A percentile compares a stretch with the other conserved stretches of the same genome.
Evolutionary conservation across 2,113 vertebrate genomes (phyloP).

Genomic region (Oenanthe oenanthe): DNA sequence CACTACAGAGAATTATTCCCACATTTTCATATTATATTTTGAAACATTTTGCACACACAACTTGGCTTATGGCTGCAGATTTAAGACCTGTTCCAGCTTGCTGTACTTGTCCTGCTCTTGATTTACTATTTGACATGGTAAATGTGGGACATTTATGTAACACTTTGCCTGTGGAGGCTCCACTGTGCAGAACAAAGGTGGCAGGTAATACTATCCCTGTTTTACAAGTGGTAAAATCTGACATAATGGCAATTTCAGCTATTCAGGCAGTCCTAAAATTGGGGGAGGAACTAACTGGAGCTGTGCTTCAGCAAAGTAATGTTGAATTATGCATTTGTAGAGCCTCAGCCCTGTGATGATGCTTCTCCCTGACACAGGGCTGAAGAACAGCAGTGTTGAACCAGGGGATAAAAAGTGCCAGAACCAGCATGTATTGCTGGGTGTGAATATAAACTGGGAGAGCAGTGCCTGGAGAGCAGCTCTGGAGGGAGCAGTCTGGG

Average conservation of each 20-base stretch:
- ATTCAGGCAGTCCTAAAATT: background rate
- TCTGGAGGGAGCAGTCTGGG: background rate
- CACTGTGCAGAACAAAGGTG: background rate
- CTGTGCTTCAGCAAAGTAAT: background rate
- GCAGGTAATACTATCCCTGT: conserved; percentile 7
- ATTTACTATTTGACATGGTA: conserved; percentile 56
- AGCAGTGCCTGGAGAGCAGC: background rate
- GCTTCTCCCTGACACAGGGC: background rate
- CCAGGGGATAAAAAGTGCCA: background rate
- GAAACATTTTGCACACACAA: background rate
- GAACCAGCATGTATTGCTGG: rapidly evolving
- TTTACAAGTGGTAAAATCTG: conserved; percentile 38
- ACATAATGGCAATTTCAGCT: rapidly evolving
- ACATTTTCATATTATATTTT: conserved; percentile 47
- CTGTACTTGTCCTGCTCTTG: background rate
- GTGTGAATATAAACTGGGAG: rapidly evolving
- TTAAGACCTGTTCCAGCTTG: conserved; percentile 35
- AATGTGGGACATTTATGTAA: conserved; percentile 20
- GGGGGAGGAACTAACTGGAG: background rate
- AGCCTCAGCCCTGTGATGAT: background rate
- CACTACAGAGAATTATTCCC: conserved; percentile 8
- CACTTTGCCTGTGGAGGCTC: background rate
- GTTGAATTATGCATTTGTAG: background rate
- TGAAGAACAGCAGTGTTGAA: background rate
- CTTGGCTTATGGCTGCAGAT: conserved; percentile 26